Evolutionary conservation across 2,113 vertebrate genomes (phyloP).

Genomic region (Cathartes aura): DNA sequence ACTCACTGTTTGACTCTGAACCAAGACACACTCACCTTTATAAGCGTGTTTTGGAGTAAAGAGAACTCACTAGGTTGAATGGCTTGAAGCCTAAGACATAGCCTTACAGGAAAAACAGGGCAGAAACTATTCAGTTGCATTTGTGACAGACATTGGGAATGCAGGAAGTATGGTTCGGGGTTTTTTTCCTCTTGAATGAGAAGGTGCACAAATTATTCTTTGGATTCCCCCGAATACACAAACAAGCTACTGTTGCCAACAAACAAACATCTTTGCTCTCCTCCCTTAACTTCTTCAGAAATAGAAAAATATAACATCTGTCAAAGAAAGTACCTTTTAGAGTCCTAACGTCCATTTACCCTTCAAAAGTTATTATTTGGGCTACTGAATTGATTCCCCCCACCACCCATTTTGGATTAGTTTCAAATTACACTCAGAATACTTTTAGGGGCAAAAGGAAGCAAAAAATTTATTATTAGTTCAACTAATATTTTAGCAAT

Average conservation of each 20-base stretch:
- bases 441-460: not conserved
- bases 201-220: not conserved
- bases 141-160: not conserved
- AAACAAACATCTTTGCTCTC: not conserved
- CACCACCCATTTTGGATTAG: not conserved
- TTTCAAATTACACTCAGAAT: not conserved
- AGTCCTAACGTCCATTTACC: not conserved
- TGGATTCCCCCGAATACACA: not conserved
- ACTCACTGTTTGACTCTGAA: not conserved
- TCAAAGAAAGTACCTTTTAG: not conserved
- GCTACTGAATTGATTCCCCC: not conserved
- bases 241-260: not conserved
- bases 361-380: not conserved
- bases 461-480: not conserved
- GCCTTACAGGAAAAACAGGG: not conserved
- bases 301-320: not conserved
- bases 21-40: not conserved
- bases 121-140: not conserved
- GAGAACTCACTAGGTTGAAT: not conserved
- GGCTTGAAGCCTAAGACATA: not conserved
- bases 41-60: not conserved
- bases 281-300: not conserved
- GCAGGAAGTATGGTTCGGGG: not conserved
- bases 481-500: not conserved
- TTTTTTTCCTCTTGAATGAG: not conserved